Percentiles rank a stretch among this genome's conserved stretches.
phyloP scores from a whole-genome alignment of 2,113 vertebrate species.

The Sciurus niger region DNA sequence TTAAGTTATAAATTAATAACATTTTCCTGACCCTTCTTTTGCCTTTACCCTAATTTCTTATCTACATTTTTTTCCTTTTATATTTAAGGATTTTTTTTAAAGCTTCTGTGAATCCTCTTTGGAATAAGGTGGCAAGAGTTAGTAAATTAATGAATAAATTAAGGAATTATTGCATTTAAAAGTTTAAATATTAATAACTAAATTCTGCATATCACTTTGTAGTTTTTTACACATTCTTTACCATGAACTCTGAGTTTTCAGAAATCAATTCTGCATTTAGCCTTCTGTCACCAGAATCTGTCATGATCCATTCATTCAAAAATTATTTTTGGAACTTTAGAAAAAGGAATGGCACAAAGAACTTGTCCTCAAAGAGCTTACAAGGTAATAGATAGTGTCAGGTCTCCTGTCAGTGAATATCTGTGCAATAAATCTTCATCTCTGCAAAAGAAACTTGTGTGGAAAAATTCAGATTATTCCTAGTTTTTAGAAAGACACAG shows the following conservation, averaged over 20 bases:
- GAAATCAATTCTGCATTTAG: slow-evolving; percentile 46
- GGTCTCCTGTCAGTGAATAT: neutral
- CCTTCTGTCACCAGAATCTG: neutral
- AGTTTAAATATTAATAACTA: slow-evolving; percentile 22
- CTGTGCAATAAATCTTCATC: neutral
- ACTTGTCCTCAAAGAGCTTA: neutral
- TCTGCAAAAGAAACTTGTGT: neutral
- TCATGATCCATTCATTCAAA: neutral
- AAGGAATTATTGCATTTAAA: neutral
- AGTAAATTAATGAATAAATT: slow-evolving; percentile 6
- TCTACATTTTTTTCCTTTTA: slow-evolving; percentile 12
- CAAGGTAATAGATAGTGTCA: neutral
- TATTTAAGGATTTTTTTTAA: neutral
- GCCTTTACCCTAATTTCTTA: neutral
- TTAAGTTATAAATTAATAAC: slow-evolving; percentile 63
- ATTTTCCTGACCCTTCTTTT: slow-evolving; percentile 32
- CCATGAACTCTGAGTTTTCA: neutral
- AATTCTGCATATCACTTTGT: neutral
- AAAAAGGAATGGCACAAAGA: neutral
- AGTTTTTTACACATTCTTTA: neutral
- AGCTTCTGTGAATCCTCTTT: neutral
- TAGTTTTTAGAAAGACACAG: neutral
- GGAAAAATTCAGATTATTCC: neutral
- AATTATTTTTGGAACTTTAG: slow-evolving; percentile 46
- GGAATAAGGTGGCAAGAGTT: slow-evolving; percentile 1